Base-by-base conservation (phyloP, 2,888 invertebrate species). In the Coenonympha glycerion region DNA sequence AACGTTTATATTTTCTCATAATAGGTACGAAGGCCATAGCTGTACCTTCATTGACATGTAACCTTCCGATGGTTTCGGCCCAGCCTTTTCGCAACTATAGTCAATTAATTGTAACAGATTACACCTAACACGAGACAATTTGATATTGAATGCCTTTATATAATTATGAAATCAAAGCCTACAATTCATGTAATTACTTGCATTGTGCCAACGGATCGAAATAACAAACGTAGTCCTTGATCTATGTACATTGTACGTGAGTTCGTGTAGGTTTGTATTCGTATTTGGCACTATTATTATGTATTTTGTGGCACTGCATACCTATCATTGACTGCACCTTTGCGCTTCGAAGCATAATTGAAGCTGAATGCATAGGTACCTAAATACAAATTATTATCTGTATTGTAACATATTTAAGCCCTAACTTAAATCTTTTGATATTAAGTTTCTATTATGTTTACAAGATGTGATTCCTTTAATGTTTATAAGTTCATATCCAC, bases 151-250 rank as follows among this genome's bases (percentile, higher is more conserved):
- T 46, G 28, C 36, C 26, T 30, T 22, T 15, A 39, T 39, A 16
- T 40, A 33, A 47, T 33, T 26, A 47, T 42, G 33, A 47, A 36
- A 45, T 37, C 26, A 44, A 36, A 42, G 31, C 24, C 57, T 57
- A 55, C 51, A 59, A 60, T 67, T 62, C 60, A 59, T 67, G 62
- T 76, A 76, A 80, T 76, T 68, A 71, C 61, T 70, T 59, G 60
- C 69, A 74, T 76, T 76, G 74, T 73, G 69, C 63, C 66, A 69
- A 75, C 67, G 53, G 52, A 58, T 58, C 68, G 51, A 48, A 54
- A 76, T 71, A 68, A 74, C 64, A 69, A 68, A 71, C 65, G 56
- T 59, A 69, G 75, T 76, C 83, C 84, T 84, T 84, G 85, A 83
- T 81, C 84, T 84, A 79, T 84, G 77, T 64, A 68, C 68, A 71